Evolutionary conservation across 1,140 invertebrate genomes (phyloP).

Genomic region (Pristionchus pacificus): DNA sequence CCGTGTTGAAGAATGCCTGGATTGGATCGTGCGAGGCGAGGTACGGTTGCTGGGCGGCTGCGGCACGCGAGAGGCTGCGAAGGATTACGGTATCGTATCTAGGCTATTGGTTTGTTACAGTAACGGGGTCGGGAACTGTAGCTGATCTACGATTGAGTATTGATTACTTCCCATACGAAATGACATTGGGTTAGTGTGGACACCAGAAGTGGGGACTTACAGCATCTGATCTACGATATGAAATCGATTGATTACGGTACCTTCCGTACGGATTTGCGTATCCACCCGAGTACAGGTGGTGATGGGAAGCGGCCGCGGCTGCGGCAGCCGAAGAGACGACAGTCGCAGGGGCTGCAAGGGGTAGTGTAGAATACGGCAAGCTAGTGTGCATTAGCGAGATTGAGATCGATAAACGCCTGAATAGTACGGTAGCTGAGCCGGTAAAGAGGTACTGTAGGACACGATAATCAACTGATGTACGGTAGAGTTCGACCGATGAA

Average conservation of each 20-base stretch:
- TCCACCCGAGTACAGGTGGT: neutral
- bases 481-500: neutral
- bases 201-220: neutral
- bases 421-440: neutral
- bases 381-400: too few relatives aligned
- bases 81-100: neutral
- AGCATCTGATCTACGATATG: neutral
- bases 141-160: neutral
- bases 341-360: neutral
- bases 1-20: slow-evolving; percentile 39
- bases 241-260: neutral
- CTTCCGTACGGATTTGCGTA: neutral
- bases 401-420: neutral
- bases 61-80: neutral
- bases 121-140: neutral
- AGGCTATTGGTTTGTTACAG: neutral
- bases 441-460: neutral
- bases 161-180: neutral
- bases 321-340: neutral
- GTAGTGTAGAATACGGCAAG: too few relatives aligned
- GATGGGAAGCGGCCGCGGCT: neutral
- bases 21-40: slow-evolving; percentile 22
- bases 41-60: neutral
- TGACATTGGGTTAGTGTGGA: neutral
- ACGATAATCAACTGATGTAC: neutral